Base-by-base conservation (phyloP, 2,888 invertebrate genomes). In the Aromia moschata region DNA sequence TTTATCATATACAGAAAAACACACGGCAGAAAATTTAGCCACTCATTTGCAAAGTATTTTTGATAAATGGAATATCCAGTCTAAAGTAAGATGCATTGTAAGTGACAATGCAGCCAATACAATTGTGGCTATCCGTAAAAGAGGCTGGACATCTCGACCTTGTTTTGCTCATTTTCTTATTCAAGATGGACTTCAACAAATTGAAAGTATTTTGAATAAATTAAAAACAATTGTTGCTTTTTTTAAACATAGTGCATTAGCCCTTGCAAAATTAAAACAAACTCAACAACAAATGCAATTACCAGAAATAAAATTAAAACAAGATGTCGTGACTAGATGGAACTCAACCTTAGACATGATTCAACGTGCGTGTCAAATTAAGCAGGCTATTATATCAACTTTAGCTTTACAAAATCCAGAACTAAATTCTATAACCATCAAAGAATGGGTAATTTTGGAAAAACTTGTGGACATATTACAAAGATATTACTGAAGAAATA, bases 91-190 rank as follows among this genome's bases (percentile, higher is more conserved):
- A 9, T 49, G 44, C 44, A 30, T 56, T 45, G 70, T 69, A 4
- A 65, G 58, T 33, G 69, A 74, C 56, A 70, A 70, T 58, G 71
- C 72, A 14, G 64, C 67, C 37, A 72, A 72, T 62, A 25, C 25
- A 12, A 61, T 57, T 33, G 66, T 63, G 40, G 68, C 69, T 49
- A 56, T 69, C 43, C 63, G 47, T 15, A 37, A 36, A 14, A 17
- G 49, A 2, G 49, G 49, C 9, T 70, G 71, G 72, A 54, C 44
- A 12, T 65, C 67, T 56, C 31, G 69, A 31, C 63, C 61, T 31
- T 73, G 70, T 60, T 73, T 69, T 45, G 71, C 72, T 31, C 72
- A 73, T 44, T 40, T 73, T 61, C 51, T 72, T 43, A 67, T 71
- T 18, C 65, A 68, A 58, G 46, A 56, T 57, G 62, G 61, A 53